Conservation (phyloP, 2,888 invertebrate genomes). For the Tiliacea aurago region DNA sequence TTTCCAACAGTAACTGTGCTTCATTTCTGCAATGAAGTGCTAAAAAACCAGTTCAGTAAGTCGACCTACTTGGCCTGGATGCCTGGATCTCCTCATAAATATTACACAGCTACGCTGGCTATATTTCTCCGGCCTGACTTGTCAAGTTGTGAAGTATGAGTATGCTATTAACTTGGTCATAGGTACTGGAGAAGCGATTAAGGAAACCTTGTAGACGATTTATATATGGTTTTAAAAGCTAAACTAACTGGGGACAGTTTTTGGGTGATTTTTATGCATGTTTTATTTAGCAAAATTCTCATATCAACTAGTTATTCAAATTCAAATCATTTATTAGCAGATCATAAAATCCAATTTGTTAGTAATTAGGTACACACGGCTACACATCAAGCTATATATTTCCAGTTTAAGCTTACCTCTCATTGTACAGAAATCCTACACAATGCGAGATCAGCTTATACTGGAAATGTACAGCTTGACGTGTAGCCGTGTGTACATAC, state of each 20-base stretch:
- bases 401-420: no score
- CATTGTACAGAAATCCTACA: no score
- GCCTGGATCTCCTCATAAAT: constrained; percentile 42
- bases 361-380: no score
- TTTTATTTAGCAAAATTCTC: no score
- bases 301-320: no score
- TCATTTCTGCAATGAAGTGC: constrained; percentile 26
- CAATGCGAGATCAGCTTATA: no score
- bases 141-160: constrained; percentile 37
- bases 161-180: constrained; percentile 15
- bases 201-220: constrained; percentile 14
- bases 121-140: constrained; percentile 32
- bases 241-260: not conserved
- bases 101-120: constrained; percentile 16
- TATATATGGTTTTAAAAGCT: not conserved
- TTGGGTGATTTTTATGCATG: not conserved
- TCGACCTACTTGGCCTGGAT: constrained; percentile 39
- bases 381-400: no score
- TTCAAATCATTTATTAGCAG: no score
- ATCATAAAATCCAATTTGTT: no score
- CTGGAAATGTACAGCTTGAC: no score
- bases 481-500: no score
- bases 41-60: constrained; percentile 22
- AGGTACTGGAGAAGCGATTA: constrained; percentile 25
- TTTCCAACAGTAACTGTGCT: constrained; percentile 46